phyloP scores from a whole-genome alignment of 2,888 invertebrate genomes.

The Aphidoletes aphidimyza region DNA sequence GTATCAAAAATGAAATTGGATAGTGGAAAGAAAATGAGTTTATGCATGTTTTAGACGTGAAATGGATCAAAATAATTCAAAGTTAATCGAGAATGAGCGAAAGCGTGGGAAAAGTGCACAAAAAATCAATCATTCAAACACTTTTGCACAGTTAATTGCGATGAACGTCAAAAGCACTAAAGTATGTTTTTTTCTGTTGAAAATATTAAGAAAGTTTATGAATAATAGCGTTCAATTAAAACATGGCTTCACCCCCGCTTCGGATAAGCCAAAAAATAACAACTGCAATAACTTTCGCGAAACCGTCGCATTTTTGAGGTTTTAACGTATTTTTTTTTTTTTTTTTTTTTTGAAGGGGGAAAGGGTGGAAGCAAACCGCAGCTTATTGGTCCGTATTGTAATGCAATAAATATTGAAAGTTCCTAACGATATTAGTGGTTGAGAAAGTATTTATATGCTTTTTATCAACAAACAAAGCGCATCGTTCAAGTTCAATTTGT shows the following conservation, averaged over 20 bases:
- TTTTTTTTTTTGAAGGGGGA: too few species aligned
- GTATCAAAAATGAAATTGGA: too few species aligned
- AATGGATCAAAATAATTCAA: background rate
- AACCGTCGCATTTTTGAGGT: background rate
- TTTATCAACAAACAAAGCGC: background rate
- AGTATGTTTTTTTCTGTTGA: background rate
- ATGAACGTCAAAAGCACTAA: background rate
- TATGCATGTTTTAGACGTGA: background rate
- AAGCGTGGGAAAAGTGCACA: background rate
- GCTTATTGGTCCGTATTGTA: background rate
- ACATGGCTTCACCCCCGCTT: background rate
- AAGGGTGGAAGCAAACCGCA: background rate
- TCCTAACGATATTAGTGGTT: conserved; percentile 18
- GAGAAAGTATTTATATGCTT: conserved; percentile 7
- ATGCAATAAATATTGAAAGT: conserved; percentile 10
- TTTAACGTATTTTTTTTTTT: background rate
- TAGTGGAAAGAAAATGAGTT: too few species aligned
- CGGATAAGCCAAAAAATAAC: background rate
- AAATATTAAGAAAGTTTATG: background rate
- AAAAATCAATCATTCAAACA: conserved; percentile 33
- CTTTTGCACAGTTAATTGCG: background rate
- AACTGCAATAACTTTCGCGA: too few species aligned
- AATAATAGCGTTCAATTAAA: background rate
- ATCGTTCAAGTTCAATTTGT: background rate
- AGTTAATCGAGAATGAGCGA: background rate